Conservation (phyloP, 2,797 vertebrate genomes). For the Heteromormyrus szaboi region DNA sequence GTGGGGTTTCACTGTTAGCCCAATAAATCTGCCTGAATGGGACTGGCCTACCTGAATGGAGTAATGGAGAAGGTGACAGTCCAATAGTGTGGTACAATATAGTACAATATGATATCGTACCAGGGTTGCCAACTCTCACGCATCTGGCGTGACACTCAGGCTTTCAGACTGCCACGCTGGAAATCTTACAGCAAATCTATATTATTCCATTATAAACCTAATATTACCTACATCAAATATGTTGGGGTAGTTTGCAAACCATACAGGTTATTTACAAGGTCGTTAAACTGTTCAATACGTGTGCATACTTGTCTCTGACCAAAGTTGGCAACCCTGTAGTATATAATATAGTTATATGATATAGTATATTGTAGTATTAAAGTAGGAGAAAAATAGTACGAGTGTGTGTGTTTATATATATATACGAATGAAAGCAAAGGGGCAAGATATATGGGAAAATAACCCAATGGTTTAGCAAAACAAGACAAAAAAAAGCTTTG, state of each 20-base stretch:
- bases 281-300: neutral
- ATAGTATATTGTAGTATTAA: neutral
- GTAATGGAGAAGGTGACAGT: neutral
- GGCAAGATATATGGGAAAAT: neutral
- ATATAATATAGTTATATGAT: neutral
- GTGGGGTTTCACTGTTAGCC: constrained; percentile 18
- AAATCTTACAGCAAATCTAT: neutral
- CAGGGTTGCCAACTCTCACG: neutral
- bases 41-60: neutral
- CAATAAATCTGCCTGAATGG: neutral
- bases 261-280: neutral
- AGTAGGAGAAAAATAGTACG: neutral
- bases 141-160: neutral
- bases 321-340: neutral
- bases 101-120: neutral
- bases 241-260: neutral
- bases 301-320: neutral
- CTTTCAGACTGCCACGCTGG: neutral
- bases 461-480: neutral
- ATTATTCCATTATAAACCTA: neutral
- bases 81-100: neutral
- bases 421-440: neutral
- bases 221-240: neutral
- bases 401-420: neutral
- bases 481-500: neutral